Conservation (phyloP, 2,113 vertebrate species). For the Otus sunia region DNA sequence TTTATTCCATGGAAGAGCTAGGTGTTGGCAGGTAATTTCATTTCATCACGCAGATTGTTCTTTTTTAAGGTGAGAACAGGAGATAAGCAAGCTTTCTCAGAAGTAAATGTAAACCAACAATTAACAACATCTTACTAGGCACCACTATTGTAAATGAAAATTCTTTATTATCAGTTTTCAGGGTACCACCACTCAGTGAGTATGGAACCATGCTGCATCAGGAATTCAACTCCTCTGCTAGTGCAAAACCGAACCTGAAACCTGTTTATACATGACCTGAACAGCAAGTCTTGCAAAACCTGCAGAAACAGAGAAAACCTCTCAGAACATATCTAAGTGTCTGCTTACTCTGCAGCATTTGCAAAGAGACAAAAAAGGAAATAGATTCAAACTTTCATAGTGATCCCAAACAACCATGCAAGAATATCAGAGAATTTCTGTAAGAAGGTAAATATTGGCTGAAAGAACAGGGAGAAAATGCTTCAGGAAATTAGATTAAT, state of each 20-base stretch:
- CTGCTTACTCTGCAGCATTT: neutral
- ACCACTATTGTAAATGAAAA: neutral
- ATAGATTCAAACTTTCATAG: neutral
- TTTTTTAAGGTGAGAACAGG: neutral
- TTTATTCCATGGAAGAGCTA: neutral
- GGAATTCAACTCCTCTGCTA: neutral
- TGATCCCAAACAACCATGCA: neutral
- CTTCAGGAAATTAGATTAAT: neutral
- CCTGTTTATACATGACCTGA: neutral
- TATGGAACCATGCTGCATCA: neutral
- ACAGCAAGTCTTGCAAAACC: neutral
- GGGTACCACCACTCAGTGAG: neutral
- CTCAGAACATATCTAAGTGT: neutral
- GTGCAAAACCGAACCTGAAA: neutral
- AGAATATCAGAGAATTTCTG: neutral
- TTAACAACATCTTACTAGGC: neutral
- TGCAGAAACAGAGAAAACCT: neutral
- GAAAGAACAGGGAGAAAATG: neutral
- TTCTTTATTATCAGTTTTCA: neutral
- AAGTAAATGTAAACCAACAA: neutral
- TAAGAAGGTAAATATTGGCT: conserved; percentile 1
- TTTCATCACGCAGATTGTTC: neutral
- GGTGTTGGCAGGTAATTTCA: neutral
- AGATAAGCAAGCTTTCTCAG: neutral
- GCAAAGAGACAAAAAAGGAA: neutral